A percentile compares a stretch with the other conserved stretches of the same genome.
These are phyloP conservation scores for Limnothrissa miodon DNA, from an alignment of 2,113 vertebrate genomes.

Conservation along the genomic window DNA sequence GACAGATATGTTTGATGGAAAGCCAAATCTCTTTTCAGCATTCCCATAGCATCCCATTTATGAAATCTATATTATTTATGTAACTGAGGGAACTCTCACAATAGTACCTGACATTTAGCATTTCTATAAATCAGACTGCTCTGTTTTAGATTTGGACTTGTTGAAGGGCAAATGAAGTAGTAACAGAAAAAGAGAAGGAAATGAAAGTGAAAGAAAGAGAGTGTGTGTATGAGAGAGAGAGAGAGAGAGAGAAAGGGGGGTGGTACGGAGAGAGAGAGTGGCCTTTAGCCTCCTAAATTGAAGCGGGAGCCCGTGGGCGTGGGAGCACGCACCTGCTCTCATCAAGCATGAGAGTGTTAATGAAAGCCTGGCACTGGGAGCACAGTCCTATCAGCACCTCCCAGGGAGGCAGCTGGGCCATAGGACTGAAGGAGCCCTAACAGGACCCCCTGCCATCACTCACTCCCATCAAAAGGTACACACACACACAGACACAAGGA, in stretches of 20 bases:
- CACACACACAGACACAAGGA: too few species aligned
- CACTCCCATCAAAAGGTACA: background rate
- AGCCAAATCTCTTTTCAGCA: background rate
- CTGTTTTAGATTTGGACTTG: background rate
- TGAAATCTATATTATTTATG: background rate
- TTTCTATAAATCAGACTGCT: background rate
- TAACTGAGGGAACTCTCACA: too few species aligned
- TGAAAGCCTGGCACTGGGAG: conserved; percentile 44
- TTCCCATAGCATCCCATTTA: background rate
- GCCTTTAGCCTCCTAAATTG: conserved; percentile 56
- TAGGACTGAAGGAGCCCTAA: background rate
- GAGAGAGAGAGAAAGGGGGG: background rate
- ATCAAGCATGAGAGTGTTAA: conserved; percentile 39
- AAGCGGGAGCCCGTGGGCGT: conserved; percentile 46
- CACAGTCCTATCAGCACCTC: conserved; percentile 45
- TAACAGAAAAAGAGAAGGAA: background rate
- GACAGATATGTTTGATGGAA: background rate
- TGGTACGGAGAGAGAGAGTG: conserved; percentile 4
- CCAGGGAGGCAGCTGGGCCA: conserved; percentile 35
- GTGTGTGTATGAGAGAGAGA: too few species aligned
- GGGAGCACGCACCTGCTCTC: conserved; percentile 55
- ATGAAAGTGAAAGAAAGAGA: background rate
- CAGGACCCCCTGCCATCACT: conserved; percentile 10
- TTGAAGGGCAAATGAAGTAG: background rate
- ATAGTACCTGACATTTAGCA: background rate